These are phyloP conservation scores for Albula glossodonta DNA, from an alignment of 2,113 vertebrate genomes.

Conservation along the genomic window DNA sequence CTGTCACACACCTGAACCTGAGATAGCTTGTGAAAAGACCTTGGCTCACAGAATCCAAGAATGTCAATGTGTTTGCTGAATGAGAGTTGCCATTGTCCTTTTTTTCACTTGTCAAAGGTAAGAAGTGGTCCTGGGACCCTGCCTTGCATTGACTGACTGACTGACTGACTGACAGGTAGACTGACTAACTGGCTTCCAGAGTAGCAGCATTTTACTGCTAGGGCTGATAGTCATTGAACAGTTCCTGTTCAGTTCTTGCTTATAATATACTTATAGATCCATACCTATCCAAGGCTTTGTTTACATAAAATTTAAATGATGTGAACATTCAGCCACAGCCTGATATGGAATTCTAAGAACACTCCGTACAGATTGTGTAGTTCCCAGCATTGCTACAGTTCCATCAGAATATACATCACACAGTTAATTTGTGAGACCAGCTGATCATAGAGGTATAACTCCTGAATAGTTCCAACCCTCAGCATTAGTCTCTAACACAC, in stretches of 20 bases:
- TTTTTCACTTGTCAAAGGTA: not conserved
- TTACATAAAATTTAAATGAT: not conserved
- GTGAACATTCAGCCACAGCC: not conserved
- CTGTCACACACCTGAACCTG: not conserved
- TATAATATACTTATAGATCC: not conserved
- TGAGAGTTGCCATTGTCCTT: not conserved
- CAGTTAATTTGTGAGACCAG: not conserved
- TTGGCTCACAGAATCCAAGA: not conserved
- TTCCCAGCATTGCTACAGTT: not conserved
- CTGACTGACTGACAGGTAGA: not conserved
- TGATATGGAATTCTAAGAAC: not conserved
- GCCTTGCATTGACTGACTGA: not conserved
- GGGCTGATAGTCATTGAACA: too few species aligned
- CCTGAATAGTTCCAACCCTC: slow-evolving; percentile 2
- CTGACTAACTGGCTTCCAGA: not conserved
- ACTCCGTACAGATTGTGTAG: not conserved
- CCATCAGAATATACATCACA: not conserved
- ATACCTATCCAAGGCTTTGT: not conserved
- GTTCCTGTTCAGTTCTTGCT: not conserved
- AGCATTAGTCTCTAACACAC: slow-evolving; percentile 16
- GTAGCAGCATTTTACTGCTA: not conserved
- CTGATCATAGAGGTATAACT: not conserved
- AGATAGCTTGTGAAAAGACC: not conserved
- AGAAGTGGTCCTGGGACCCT: not conserved
- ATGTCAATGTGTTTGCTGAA: not conserved